Percentiles rank a stretch among this genome's conserved stretches.
Evolutionary conservation across 2,888 invertebrate species (phyloP).

Genomic region (Oegoconia quadripuncta): DNA sequence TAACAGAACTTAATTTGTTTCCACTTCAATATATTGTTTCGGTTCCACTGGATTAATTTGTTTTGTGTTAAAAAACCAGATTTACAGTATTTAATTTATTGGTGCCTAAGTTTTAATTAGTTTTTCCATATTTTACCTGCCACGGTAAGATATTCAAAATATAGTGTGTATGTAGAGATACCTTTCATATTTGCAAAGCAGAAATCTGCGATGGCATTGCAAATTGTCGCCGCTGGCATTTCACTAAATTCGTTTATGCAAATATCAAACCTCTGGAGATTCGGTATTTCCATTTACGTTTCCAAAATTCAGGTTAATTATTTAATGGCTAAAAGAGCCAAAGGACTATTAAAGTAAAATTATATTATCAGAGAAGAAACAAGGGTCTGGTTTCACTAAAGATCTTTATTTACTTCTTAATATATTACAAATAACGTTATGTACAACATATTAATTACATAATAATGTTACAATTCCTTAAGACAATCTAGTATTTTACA

Average conservation of each 20-base stretch:
- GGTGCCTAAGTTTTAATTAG: too few species aligned
- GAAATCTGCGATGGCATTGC: slow-evolving; percentile 19
- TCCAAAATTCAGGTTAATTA: slow-evolving; percentile 3
- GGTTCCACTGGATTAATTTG: slow-evolving; percentile 18
- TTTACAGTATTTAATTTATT: too few species aligned
- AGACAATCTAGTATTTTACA: slow-evolving; percentile 31
- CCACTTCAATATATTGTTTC: slow-evolving; percentile 22
- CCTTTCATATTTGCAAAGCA: slow-evolving; percentile 16
- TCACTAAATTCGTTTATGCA: slow-evolving; percentile 37
- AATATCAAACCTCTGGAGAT: slow-evolving; percentile 24
- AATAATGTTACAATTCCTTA: slow-evolving; percentile 46
- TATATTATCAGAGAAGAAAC: background rate
- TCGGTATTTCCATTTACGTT: slow-evolving; percentile 14
- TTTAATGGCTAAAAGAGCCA: background rate
- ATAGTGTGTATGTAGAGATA: too few species aligned
- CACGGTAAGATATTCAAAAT: too few species aligned
- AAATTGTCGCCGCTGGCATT: slow-evolving; percentile 22
- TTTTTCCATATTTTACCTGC: too few species aligned
- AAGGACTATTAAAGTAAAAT: slow-evolving; percentile 5
- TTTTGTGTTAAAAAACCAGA: too few species aligned
- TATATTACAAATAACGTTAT: slow-evolving; percentile 76
- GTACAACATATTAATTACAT: slow-evolving; percentile 61
- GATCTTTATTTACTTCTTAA: slow-evolving; percentile 70
- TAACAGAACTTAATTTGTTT: slow-evolving; percentile 33
- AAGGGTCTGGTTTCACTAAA: slow-evolving; percentile 60